phyloP scores from a whole-genome alignment of 2,113 vertebrate genomes.

The Hippocampus mohnikei region DNA sequence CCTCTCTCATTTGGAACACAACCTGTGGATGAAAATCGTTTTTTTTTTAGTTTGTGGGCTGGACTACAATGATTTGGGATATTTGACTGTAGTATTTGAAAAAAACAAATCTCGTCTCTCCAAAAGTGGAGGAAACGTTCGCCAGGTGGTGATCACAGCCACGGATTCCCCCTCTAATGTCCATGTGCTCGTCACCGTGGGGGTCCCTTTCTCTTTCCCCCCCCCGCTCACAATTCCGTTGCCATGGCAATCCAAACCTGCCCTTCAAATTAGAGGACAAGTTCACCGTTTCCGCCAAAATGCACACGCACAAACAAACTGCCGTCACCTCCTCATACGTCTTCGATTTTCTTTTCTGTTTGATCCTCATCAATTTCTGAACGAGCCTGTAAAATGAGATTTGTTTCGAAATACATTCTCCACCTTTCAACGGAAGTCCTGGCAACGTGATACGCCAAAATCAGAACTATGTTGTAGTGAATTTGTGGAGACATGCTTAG shows the following conservation, averaged over 20 bases:
- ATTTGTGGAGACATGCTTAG: too few species aligned
- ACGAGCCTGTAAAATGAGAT: not conserved
- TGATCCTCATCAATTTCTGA: not conserved
- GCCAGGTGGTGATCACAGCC: constrained; percentile 17
- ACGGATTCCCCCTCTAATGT: constrained; percentile 33
- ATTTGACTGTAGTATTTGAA: not conserved
- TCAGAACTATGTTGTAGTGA: too few species aligned
- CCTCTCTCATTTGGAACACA: constrained; percentile 41
- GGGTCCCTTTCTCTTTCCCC: constrained; percentile 6
- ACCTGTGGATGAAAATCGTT: constrained; percentile 56
- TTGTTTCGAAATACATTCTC: not conserved
- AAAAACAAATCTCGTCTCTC: not conserved
- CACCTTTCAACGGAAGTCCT: too few species aligned
- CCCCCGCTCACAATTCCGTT: constrained; percentile 1
- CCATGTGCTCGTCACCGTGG: constrained; percentile 25
- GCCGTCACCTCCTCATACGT: too few species aligned
- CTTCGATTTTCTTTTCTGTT: not conserved
- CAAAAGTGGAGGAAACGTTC: not conserved
- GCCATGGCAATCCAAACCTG: constrained; percentile 54
- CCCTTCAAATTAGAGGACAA: constrained; percentile 43
- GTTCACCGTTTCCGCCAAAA: not conserved
- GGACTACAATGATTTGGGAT: constrained; percentile 19
- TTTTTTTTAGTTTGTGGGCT: constrained; percentile 32
- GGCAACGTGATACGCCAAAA: too few species aligned
- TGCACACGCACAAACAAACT: not conserved